Conservation (phyloP, 2,888 invertebrate species). For the Pterostichus niger region DNA sequence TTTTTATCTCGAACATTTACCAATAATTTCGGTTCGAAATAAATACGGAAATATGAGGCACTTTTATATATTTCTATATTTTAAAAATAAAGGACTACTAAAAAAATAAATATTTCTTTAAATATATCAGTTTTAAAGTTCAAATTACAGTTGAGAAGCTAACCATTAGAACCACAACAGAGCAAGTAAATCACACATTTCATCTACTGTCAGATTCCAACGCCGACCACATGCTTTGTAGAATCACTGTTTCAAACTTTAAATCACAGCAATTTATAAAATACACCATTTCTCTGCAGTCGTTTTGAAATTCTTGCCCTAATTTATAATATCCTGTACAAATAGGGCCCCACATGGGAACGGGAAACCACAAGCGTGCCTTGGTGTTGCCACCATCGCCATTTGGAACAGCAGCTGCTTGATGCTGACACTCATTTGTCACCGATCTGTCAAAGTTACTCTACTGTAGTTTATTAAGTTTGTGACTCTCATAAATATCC, state of each 20-base stretch:
- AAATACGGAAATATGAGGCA: no score
- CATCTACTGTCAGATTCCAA: neutral
- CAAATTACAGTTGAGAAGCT: neutral
- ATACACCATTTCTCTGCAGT: slow-evolving; percentile 48
- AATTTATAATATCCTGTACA: slow-evolving; percentile 66
- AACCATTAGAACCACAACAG: neutral
- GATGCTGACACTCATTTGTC: slow-evolving; percentile 57
- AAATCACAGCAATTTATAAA: slow-evolving; percentile 62
- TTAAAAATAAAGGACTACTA: no score
- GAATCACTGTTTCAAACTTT: slow-evolving; percentile 58
- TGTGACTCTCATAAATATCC: slow-evolving; percentile 1
- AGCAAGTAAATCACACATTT: slow-evolving; percentile 37
- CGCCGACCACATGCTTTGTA: no score
- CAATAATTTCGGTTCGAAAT: no score
- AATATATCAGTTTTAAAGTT: neutral
- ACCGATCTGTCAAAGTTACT: slow-evolving; percentile 55
- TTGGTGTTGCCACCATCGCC: slow-evolving; percentile 23
- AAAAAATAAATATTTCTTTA: no score
- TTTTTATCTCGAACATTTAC: no score
- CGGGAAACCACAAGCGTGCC: slow-evolving; percentile 53
- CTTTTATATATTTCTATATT: no score
- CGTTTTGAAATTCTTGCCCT: slow-evolving; percentile 53
- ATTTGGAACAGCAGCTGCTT: slow-evolving; percentile 59
- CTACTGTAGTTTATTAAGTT: slow-evolving; percentile 19
- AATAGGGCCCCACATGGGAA: slow-evolving; percentile 57